These are phyloP conservation scores for Corydoras maculifer DNA, from an alignment of 2,113 vertebrate species.

Conservation along the genomic window DNA sequence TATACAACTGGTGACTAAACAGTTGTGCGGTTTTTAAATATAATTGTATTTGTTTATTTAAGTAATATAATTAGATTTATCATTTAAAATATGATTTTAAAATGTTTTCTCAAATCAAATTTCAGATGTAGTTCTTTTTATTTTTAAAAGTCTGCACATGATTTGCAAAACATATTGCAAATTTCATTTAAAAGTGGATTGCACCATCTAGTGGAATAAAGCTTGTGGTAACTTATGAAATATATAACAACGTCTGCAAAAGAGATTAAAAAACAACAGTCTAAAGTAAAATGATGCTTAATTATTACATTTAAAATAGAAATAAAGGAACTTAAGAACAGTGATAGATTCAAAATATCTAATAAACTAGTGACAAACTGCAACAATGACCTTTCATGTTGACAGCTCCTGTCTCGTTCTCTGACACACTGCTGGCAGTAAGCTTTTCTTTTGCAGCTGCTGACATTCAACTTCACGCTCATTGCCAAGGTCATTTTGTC, in stretches of 20 bases:
- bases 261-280: no score
- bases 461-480: conserved; percentile 23
- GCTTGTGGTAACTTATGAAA: no score
- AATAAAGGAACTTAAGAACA: not conserved
- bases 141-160: no score
- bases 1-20: no score
- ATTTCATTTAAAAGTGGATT: conserved; percentile 27
- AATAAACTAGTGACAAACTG: conserved; percentile 25
- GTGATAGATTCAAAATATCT: conserved; percentile 10
- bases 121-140: no score
- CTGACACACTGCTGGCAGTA: conserved; percentile 20
- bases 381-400: conserved; percentile 19
- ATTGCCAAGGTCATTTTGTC: conserved; percentile 3
- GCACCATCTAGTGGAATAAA: conserved; percentile 60
- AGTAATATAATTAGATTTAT: no score
- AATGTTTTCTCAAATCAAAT: not conserved
- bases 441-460: not conserved
- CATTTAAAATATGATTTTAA: no score
- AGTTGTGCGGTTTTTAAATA: no score
- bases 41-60: no score
- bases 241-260: no score
- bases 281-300: no score
- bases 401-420: conserved; percentile 16
- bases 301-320: not conserved
- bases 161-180: not conserved